These are phyloP conservation scores for Tetranychus piercei DNA, from an alignment of 2,888 invertebrate species.

Conservation along the genomic window DNA sequence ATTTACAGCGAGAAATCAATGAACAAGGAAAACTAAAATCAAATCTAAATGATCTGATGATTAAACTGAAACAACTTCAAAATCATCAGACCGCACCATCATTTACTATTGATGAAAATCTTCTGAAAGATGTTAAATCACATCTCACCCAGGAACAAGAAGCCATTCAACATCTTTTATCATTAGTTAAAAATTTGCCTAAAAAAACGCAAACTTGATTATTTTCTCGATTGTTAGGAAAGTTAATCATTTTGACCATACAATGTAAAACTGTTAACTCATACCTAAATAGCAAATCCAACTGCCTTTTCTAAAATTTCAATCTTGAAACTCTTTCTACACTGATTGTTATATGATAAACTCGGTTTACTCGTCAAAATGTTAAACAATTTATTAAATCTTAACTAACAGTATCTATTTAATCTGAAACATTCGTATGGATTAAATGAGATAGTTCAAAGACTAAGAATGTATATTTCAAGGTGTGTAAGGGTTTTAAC, in stretches of 20 bases:
- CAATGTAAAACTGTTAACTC: background rate
- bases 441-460: too few relatives aligned
- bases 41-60: conserved; percentile 68
- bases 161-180: conserved; percentile 65
- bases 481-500: too few relatives aligned
- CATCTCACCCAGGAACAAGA: conserved; percentile 69
- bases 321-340: too few relatives aligned
- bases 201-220: background rate
- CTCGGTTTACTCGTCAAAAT: too few relatives aligned
- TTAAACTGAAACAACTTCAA: conserved; percentile 46
- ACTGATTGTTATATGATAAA: too few relatives aligned
- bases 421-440: too few relatives aligned
- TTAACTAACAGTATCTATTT: too few relatives aligned
- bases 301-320: too few relatives aligned
- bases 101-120: conserved; percentile 53
- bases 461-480: too few relatives aligned
- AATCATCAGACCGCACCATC: conserved; percentile 28
- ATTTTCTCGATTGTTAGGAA: background rate
- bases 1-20: conserved; percentile 64
- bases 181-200: conserved; percentile 48
- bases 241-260: background rate
- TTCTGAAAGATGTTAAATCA: conserved; percentile 44
- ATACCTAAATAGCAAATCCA: too few relatives aligned
- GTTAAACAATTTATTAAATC: too few relatives aligned
- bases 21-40: conserved; percentile 84